These are phyloP conservation scores for Oryzias sinensis DNA, from an alignment of 2,797 vertebrate genomes.

Conservation along the genomic window DNA sequence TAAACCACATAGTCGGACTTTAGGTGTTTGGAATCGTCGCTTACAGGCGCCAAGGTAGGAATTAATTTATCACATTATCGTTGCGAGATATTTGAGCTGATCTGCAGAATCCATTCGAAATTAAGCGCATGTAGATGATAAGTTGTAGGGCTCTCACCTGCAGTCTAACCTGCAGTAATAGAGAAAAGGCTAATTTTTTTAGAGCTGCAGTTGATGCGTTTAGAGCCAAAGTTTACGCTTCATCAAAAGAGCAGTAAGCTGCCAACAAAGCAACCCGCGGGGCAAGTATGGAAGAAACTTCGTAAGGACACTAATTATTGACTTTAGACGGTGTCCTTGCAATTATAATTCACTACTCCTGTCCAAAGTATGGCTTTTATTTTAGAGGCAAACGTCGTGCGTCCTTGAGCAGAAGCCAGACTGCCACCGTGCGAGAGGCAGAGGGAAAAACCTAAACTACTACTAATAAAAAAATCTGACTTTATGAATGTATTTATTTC, in stretches of 20 bases:
- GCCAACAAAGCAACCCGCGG: too few relatives aligned
- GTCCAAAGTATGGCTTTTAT: constrained; percentile 9
- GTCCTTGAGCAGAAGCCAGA: constrained; percentile 43
- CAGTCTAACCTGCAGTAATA: constrained; percentile 13
- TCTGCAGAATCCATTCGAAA: not conserved
- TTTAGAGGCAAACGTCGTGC: not conserved
- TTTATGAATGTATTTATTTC: not conserved
- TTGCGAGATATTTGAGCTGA: constrained; percentile 18
- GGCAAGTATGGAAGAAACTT: too few relatives aligned
- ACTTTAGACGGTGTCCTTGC: not conserved
- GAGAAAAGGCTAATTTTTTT: not conserved
- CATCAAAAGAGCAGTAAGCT: constrained; percentile 9
- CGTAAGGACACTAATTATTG: not conserved
- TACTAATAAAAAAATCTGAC: constrained; percentile 9
- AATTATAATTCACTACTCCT: not conserved
- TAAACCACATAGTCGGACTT: constrained; percentile 25
- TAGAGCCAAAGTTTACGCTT: constrained; percentile 64
- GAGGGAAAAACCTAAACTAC: constrained; percentile 33
- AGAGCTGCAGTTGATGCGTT: constrained; percentile 1
- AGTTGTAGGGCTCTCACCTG: constrained; percentile 33
- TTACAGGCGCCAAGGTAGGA: constrained; percentile 56
- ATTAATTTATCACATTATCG: not conserved
- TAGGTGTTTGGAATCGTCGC: constrained; percentile 31
- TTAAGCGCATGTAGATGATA: constrained; percentile 31
- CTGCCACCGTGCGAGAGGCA: constrained; percentile 62